Evolutionary conservation across 2,888 invertebrate species (phyloP).

Genomic region (Plemyria rubiginata): DNA sequence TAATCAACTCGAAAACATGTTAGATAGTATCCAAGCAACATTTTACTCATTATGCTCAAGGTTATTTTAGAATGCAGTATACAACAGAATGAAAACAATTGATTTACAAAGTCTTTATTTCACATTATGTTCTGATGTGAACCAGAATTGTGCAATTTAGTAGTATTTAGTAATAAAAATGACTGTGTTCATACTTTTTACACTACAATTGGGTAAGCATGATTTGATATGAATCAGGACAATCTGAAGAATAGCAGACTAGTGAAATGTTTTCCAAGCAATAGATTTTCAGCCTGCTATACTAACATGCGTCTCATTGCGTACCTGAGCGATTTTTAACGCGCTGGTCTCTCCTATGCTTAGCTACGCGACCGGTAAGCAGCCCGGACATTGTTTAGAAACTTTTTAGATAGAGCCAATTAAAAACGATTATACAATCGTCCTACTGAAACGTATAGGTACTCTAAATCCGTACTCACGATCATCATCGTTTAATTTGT

Average conservation of each 20-base stretch:
- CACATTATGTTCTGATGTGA: background rate
- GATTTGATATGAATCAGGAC: slow-evolving; percentile 32
- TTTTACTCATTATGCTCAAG: slow-evolving; percentile 42
- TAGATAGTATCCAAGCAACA: slow-evolving; percentile 43
- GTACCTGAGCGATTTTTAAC: slow-evolving; percentile 76
- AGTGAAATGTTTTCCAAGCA: slow-evolving; percentile 60
- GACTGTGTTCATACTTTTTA: background rate
- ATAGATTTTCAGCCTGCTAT: slow-evolving; percentile 53
- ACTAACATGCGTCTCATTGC: slow-evolving; percentile 63
- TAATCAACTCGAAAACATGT: slow-evolving; percentile 48
- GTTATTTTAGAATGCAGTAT: slow-evolving; percentile 26
- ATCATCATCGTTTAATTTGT: slow-evolving; percentile 57
- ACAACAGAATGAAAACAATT: slow-evolving; percentile 22
- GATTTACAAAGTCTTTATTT: slow-evolving; percentile 18
- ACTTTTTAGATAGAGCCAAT: slow-evolving; percentile 45
- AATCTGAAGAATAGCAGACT: slow-evolving; percentile 51
- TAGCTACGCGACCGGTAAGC: slow-evolving; percentile 73
- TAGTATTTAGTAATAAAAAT: background rate
- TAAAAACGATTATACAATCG: slow-evolving; percentile 48
- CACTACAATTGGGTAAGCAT: slow-evolving; percentile 26
- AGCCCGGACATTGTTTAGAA: slow-evolving; percentile 70
- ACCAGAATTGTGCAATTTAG: slow-evolving; percentile 9
- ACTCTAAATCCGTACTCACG: slow-evolving; percentile 64
- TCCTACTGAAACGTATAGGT: slow-evolving; percentile 55
- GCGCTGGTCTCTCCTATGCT: slow-evolving; percentile 68